Percentiles rank a stretch among this genome's conserved stretches.
Conservation (phyloP, 2,797 vertebrate genomes). For the Cyprinodon diabolis region DNA sequence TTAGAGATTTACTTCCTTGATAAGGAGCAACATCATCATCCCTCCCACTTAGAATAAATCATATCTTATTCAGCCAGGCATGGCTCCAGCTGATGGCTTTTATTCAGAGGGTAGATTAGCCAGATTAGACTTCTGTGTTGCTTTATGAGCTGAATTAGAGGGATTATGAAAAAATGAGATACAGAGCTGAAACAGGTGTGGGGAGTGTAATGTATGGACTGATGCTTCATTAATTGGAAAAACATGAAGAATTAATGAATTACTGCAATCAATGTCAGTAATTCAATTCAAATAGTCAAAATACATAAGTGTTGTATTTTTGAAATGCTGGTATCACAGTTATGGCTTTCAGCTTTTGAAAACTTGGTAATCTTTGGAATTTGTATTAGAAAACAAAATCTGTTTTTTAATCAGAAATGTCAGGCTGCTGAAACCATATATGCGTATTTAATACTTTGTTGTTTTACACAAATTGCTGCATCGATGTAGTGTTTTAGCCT, state of each 20-base stretch:
- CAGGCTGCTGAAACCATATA: background rate
- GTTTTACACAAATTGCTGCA: too few relatives aligned
- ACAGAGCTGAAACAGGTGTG: constrained; percentile 41
- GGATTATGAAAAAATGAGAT: constrained; percentile 67
- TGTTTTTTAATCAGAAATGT: background rate
- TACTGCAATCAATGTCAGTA: background rate
- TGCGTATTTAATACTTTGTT: background rate
- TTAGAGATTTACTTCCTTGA: background rate
- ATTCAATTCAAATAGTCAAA: background rate
- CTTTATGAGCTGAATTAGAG: constrained; percentile 62
- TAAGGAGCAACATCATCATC: constrained; percentile 16
- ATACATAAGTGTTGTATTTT: too few relatives aligned
- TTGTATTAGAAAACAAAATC: too few relatives aligned
- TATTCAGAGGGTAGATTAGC: constrained; percentile 67
- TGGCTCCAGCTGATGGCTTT: constrained; percentile 48
- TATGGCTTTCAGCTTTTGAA: too few relatives aligned
- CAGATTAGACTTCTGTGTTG: constrained; percentile 47
- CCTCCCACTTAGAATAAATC: constrained; percentile 37
- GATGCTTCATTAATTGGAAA: background rate
- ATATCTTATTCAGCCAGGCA: constrained; percentile 61
- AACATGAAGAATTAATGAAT: too few relatives aligned
- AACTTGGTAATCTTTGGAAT: too few relatives aligned
- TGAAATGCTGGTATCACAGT: too few relatives aligned
- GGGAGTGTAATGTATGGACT: background rate
- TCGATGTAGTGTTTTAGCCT: too few relatives aligned